These are phyloP conservation scores for Tauraco hartlaubi DNA, from an alignment of 2,797 vertebrate genomes.

Conservation along the genomic window DNA sequence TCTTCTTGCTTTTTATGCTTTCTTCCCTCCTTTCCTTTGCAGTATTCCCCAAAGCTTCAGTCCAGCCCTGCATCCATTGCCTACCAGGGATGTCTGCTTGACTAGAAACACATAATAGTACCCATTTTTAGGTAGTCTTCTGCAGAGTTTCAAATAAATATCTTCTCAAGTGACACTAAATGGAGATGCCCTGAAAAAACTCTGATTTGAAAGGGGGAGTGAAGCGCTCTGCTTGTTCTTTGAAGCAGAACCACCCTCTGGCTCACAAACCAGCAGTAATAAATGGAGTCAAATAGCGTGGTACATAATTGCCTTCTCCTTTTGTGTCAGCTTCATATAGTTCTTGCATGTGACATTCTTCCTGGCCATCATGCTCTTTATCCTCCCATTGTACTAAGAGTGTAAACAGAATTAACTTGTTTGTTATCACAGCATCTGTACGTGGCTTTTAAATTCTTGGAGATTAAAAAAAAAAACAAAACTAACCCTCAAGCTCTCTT, in stretches of 20 bases:
- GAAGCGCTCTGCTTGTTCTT: neutral
- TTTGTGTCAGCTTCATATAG: conserved; percentile 21
- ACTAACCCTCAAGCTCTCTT: neutral
- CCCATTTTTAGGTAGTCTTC: neutral
- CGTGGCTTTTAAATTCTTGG: neutral
- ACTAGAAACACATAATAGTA: neutral
- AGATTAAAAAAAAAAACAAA: neutral
- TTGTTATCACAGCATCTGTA: conserved; percentile 34
- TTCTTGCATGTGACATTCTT: neutral
- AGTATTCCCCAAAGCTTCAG: neutral
- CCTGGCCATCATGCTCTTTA: conserved; percentile 13
- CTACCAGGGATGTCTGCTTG: neutral
- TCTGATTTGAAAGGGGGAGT: neutral
- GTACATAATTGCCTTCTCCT: neutral
- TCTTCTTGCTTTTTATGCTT: neutral
- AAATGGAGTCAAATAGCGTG: neutral
- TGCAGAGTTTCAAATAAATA: neutral
- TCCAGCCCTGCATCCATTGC: neutral
- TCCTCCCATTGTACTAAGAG: neutral
- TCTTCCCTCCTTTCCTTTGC: neutral
- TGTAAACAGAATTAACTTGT: conserved; percentile 32
- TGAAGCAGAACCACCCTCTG: conserved; percentile 53
- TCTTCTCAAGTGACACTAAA: neutral
- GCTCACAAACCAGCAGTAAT: neutral
- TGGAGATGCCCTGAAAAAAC: neutral